Evolutionary conservation across 2,888 invertebrate genomes (phyloP).

Genomic region (Ecdyonurus torrentis): DNA sequence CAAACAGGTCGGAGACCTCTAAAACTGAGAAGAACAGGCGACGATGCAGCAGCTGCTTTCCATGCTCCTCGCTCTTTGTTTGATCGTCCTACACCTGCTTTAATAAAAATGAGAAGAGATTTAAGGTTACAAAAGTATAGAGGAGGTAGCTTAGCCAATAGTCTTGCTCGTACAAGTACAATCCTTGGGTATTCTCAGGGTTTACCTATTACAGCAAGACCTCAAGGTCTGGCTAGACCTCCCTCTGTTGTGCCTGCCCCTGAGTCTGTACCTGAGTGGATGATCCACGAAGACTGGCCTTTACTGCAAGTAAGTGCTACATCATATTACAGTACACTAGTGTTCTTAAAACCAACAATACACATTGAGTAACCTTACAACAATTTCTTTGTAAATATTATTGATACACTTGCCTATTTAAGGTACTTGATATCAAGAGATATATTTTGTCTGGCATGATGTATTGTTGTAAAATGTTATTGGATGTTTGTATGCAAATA

Average conservation of each 20-base stretch:
- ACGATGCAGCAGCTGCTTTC: conserved; percentile 42
- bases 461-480: no score
- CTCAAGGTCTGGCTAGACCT: conserved; percentile 18
- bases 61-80: conserved; percentile 67
- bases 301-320: conserved; percentile 56
- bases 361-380: neutral
- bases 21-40: conserved; percentile 34
- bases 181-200: neutral
- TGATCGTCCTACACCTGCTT: conserved; percentile 56
- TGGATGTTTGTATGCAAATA: no score
- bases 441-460: no score
- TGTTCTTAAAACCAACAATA: neutral
- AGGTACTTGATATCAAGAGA: no score
- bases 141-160: conserved; percentile 4
- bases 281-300: conserved; percentile 78
- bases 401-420: neutral
- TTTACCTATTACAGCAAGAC: conserved; percentile 8
- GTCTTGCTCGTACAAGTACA: neutral
- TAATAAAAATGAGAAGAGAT: conserved; percentile 60
- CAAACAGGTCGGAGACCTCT: conserved; percentile 39
- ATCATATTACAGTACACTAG: neutral
- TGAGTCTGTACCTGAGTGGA: conserved; percentile 69
- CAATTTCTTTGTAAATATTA: neutral
- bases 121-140: conserved; percentile 52
- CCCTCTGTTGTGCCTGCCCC: conserved; percentile 29